Evolutionary conservation across 1,140 invertebrate genomes (phyloP).

Genomic region (Xylocopa sonorina): DNA sequence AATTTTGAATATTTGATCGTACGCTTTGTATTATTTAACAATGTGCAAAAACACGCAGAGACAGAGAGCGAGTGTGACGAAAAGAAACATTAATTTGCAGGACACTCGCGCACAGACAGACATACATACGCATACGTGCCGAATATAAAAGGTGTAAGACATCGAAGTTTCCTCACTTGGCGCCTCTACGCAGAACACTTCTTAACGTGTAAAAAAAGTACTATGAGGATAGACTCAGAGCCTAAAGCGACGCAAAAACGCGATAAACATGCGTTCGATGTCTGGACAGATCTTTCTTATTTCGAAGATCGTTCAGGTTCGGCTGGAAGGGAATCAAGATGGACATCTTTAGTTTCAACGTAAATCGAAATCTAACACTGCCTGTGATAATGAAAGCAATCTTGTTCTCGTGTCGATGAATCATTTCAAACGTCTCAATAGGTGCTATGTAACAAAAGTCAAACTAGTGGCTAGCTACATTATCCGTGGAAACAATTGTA

Average conservation of each 20-base stretch:
- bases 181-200: not conserved
- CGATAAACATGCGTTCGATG: not conserved
- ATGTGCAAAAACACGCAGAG: not conserved
- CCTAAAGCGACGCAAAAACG: not conserved
- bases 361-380: not conserved
- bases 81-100: not conserved
- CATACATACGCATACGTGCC: not conserved
- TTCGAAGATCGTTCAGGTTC: not conserved
- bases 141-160: not conserved
- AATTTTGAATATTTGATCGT: not conserved
- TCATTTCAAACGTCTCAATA: not conserved
- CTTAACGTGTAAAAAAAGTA: not conserved
- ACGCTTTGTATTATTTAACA: constrained; percentile 6
- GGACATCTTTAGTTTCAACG: not conserved
- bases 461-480: not conserved
- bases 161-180: not conserved
- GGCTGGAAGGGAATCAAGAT: too few species aligned
- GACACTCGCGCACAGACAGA: not conserved
- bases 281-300: not conserved
- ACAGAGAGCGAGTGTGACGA: not conserved
- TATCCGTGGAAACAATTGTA: not conserved
- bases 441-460: not conserved
- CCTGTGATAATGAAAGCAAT: constrained; percentile 17
- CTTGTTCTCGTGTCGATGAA: not conserved
- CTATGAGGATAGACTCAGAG: not conserved